Base-by-base conservation (phyloP, 53 echinoderm and acorn worm species). In the Zoroaster sp. region DNA sequence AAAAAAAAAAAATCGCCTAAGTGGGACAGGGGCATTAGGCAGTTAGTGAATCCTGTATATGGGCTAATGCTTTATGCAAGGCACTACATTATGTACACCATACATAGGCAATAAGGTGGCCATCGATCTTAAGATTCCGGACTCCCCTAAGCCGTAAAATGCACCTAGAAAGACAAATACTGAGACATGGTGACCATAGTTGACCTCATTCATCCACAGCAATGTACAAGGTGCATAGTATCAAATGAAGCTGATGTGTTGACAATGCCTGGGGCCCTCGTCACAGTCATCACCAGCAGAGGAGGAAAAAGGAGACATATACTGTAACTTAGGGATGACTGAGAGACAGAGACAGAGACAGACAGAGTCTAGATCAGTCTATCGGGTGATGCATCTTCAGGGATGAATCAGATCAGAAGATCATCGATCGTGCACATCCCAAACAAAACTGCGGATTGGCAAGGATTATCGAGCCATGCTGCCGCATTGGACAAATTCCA, bases 181-280 rank as follows among this genome's bases (percentile, higher is more conserved):
- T 2, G 63, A 28, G 63, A 28, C 63, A 21, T 28, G 2, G 23
- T 59, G 63, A 59, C 63, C 63, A 28, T 28, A 8, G 28, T 59
- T 59, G 63, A 59, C 63, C 63, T 28, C 25, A 28, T 59, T 59
- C 63, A 59, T 59, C 63, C 63, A 21, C 11, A 20, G 23, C 10
- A 9, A 21, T 28, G 11, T 28, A 28, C 63, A 25, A 11, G 28
- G 28, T 59, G 23, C 63, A 59, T 59, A 38, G 78, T 36, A 55
- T 51, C 78, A 36, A 51, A 78, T 54, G 15, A 36, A 54, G 13
- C 78, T 35, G 21, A 78, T 54, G 78, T 59, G 78, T 37, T 78
- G 78, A 59, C 39, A 37, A 53, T 39, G 78, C 59, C 51, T 59
- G 11, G 63, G 63, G 63, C 63, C 63, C 10, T 28, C 63, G 8